Evolutionary conservation across 2,113 vertebrate genomes (phyloP), one percentile per base, ranked within the genome.

Genomic region (Crotalus viridis): DNA sequence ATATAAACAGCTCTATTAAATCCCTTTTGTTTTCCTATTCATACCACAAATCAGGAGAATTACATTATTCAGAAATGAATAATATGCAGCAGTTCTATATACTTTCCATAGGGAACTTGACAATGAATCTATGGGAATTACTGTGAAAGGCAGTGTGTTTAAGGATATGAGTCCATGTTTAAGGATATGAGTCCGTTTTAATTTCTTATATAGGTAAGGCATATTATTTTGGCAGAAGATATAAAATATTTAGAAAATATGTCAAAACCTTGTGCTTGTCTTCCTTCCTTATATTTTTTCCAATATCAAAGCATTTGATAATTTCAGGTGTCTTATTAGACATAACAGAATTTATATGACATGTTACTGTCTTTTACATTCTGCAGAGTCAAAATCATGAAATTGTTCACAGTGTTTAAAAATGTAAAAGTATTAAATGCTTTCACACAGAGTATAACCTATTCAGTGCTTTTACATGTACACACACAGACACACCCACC

Each of bases 221-320:
- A n/a, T 56, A 89, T 87, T 88, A 64, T 89, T 85, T 85, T 92
- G 87, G 54, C 43, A 89, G 88, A 57, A 54, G 85, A 81, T 89
- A 56, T 22, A 89, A 92, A 89, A 81, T 54, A 57, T 39, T 33
- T 81, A 39, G 43, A 85, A 51, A 92, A 57, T 69, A 24, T 59
- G 88, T 92, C 88, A 92, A 92, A 85, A 85, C 33, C 6, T 28
- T 89, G 39, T 24, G 13, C 54, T 59, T 85, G 88, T 57, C 88
- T 92, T 48, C 19, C 46, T 51, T 26, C 9, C 8, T 89, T 89
- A 52, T 87, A 69, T 59, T 28, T 13, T 15, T 46, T 10, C 56
- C 55, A 59, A 4, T 88, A 55, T 87, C 43, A 74, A 92, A 69
- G 59, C 59, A 88, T 55, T 92, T 88, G n/a, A 22, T 55, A 51